A percentile compares a stretch with the other conserved stretches of the same genome.
These are phyloP conservation scores for Macrosteles quadrilineatus DNA, from an alignment of 1,140 invertebrate species.

Conservation along the genomic window DNA sequence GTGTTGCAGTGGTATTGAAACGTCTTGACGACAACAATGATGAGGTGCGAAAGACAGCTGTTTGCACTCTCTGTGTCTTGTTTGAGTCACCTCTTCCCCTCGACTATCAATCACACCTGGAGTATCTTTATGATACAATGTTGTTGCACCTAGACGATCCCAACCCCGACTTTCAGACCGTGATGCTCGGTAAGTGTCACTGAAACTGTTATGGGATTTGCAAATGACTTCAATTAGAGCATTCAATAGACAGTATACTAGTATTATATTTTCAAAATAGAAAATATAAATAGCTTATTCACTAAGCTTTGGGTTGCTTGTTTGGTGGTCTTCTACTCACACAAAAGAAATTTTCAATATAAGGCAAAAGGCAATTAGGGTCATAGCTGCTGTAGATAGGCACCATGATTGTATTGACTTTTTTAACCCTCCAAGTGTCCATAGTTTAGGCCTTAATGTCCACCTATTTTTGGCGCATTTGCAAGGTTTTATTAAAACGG, in stretches of 20 bases:
- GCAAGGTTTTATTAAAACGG: no score
- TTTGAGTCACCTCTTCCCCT: constrained; percentile 58
- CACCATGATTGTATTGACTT: no score
- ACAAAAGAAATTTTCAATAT: no score
- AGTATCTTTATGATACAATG: constrained; percentile 63
- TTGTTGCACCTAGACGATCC: constrained; percentile 75
- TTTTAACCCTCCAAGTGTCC: no score
- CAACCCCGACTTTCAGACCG: constrained; percentile 59
- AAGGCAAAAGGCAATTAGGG: no score
- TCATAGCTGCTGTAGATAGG: no score
- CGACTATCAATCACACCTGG: constrained; percentile 53
- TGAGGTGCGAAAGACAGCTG: constrained; percentile 61
- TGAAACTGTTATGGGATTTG: neutral
- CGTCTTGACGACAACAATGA: constrained; percentile 73
- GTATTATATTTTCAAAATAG: neutral
- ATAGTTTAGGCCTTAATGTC: no score
- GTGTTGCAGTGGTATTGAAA: constrained; percentile 62
- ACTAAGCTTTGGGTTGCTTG: neutral
- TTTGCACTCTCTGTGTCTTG: constrained; percentile 54
- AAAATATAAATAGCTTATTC: neutral
- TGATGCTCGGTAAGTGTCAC: constrained; percentile 54
- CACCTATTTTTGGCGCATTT: no score
- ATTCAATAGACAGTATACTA: neutral
- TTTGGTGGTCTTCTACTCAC: neutral
- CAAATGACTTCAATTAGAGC: neutral